Evolutionary conservation across 2,888 invertebrate genomes (phyloP).

Genomic region (Polietes domitor): DNA sequence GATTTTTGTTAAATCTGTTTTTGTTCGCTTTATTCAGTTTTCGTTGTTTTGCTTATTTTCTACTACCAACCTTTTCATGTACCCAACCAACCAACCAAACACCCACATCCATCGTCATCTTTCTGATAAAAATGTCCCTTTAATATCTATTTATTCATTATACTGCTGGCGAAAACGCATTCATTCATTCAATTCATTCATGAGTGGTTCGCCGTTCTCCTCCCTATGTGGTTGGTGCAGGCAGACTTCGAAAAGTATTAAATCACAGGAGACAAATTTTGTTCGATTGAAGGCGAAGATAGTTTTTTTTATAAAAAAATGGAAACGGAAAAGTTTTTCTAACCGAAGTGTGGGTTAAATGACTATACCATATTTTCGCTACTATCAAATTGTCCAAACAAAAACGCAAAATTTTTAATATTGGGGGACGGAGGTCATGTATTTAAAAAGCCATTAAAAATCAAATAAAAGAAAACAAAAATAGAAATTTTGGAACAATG

Average conservation of each 20-base stretch:
- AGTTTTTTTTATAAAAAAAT: too few species aligned
- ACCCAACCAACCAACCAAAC: background rate
- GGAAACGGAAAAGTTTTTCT: too few species aligned
- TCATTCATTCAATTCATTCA: constrained; percentile 10
- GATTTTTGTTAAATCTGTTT: background rate
- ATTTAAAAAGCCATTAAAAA: too few species aligned
- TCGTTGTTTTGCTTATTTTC: background rate
- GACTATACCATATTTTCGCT: too few species aligned
- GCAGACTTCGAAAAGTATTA: background rate
- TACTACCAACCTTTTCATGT: background rate
- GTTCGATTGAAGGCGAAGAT: too few species aligned
- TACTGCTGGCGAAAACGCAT: constrained; percentile 7
- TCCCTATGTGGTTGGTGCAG: background rate
- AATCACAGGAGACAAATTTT: background rate
- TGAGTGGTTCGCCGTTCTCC: constrained; percentile 14
- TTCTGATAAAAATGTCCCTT: constrained; percentile 11
- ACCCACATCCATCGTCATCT: constrained; percentile 21
- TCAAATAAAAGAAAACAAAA: too few species aligned
- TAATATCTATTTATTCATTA: constrained; percentile 47
- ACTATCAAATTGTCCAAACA: too few species aligned
- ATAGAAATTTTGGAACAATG: too few species aligned
- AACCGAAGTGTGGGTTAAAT: too few species aligned
- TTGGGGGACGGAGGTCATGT: too few species aligned
- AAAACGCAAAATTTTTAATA: too few species aligned
- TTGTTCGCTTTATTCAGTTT: background rate